phyloP scores from a whole-genome alignment of 1,140 invertebrate species.

The Bactericera cockerelli region DNA sequence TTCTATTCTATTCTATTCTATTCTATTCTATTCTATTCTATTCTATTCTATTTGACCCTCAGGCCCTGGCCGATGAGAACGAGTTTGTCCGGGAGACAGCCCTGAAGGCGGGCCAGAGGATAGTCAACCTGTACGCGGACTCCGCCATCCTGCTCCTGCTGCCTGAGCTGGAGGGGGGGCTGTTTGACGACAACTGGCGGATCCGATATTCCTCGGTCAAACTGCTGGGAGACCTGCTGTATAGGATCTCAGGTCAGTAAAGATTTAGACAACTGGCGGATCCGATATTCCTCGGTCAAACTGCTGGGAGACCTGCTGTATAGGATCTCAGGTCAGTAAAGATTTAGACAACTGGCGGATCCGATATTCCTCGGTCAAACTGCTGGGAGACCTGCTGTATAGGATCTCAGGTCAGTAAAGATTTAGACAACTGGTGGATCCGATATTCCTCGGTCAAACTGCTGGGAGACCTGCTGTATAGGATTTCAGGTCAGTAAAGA shows the following conservation, averaged over 20 bases:
- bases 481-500: no score
- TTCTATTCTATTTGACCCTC: no score
- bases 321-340: slow-evolving; percentile 55
- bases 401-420: no score
- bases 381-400: no score
- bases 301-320: slow-evolving; percentile 92
- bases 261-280: no score
- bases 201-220: slow-evolving; percentile 86
- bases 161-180: slow-evolving; percentile 82
- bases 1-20: no score
- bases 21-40: no score
- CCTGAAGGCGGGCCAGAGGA: slow-evolving; percentile 86
- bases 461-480: slow-evolving; percentile 85
- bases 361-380: slow-evolving; percentile 74
- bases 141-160: slow-evolving; percentile 85
- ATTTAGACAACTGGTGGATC: no score
- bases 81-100: slow-evolving; percentile 97
- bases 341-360: no score
- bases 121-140: slow-evolving; percentile 92
- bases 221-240: slow-evolving; percentile 87
- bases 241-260: slow-evolving; percentile 58
- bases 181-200: slow-evolving; percentile 97
- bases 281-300: slow-evolving; percentile 80
- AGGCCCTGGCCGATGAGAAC: slow-evolving; percentile 96
- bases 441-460: slow-evolving; percentile 81